A percentile compares a stretch with the other conserved stretches of the same genome.
These are phyloP conservation scores for Anagrus nilaparvatae DNA, from an alignment of 1,140 invertebrate species.

Conservation along the genomic window DNA sequence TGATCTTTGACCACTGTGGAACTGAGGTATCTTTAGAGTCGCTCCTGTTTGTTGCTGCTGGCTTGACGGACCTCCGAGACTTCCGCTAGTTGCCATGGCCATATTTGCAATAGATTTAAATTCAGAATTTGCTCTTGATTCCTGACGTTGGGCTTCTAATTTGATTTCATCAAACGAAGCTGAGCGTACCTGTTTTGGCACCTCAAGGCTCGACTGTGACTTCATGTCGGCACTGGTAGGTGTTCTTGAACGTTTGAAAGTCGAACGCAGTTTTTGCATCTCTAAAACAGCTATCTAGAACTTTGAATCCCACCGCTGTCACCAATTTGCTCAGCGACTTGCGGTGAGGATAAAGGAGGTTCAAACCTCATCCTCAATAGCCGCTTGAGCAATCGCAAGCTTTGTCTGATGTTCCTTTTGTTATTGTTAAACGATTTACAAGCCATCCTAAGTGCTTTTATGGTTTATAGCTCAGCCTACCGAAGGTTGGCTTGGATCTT, in stretches of 20 bases:
- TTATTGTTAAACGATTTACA: constrained; percentile 29
- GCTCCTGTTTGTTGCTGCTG: constrained; percentile 26
- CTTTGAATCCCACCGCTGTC: too few species aligned
- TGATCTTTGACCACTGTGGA: constrained; percentile 52
- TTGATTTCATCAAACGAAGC: constrained; percentile 84
- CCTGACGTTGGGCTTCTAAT: constrained; percentile 55
- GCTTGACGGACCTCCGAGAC: constrained; percentile 16
- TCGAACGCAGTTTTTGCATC: constrained; percentile 74
- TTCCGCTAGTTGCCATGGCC: constrained; percentile 22
- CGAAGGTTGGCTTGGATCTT: too few species aligned
- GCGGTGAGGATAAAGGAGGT: too few species aligned
- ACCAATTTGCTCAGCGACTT: neutral
- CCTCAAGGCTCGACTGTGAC: constrained; percentile 77
- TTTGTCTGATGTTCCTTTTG: too few species aligned
- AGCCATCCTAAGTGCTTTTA: constrained; percentile 32
- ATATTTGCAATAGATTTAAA: constrained; percentile 23
- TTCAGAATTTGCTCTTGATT: constrained; percentile 13
- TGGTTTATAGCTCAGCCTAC: too few species aligned
- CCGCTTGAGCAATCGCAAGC: too few species aligned
- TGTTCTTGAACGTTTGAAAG: constrained; percentile 74
- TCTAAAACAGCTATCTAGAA: too few species aligned
- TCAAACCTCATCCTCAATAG: too few species aligned
- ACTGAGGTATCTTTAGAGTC: constrained; percentile 52
- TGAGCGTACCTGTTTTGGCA: constrained; percentile 72
- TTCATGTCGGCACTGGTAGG: constrained; percentile 83